A percentile compares a stretch with the other conserved stretches of the same genome.
phyloP scores from a whole-genome alignment of 2,888 invertebrate species.

The Gastrophysa polygoni region DNA sequence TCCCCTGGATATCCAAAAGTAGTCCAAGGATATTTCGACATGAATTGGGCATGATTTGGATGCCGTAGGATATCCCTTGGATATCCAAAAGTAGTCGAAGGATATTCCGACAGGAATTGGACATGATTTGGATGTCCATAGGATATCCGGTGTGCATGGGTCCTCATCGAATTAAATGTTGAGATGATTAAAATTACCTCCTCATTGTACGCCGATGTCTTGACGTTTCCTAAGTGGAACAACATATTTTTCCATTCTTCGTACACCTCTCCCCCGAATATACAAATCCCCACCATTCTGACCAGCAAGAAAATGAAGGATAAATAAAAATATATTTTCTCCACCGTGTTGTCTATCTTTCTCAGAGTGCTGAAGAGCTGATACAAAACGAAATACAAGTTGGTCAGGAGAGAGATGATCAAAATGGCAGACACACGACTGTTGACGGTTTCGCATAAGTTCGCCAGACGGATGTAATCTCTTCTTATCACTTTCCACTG shows the following conservation, averaged over 20 bases:
- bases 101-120: too few species aligned
- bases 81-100: too few species aligned
- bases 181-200: too few species aligned
- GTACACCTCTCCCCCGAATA: slow-evolving; percentile 50
- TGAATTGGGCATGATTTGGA: too few species aligned
- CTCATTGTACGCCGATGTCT: slow-evolving; percentile 66
- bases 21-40: too few species aligned
- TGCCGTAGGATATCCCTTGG: too few species aligned
- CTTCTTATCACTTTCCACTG: slow-evolving; percentile 35
- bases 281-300: slow-evolving; percentile 46
- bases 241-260: slow-evolving; percentile 49
- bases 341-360: slow-evolving; percentile 38
- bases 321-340: slow-evolving; percentile 48
- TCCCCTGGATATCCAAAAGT: too few species aligned
- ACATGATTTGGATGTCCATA: too few species aligned
- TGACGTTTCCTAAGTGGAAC: slow-evolving; percentile 65
- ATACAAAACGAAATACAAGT: slow-evolving; percentile 75
- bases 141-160: too few species aligned
- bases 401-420: slow-evolving; percentile 70
- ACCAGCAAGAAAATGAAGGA: slow-evolving; percentile 54
- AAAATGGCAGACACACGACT: slow-evolving; percentile 66
- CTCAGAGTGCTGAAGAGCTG: slow-evolving; percentile 72
- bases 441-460: slow-evolving; percentile 61
- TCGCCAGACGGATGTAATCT: slow-evolving; percentile 37
- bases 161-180: too few species aligned